Base-by-base conservation (phyloP, 2,797 vertebrate genomes). In the Glossophaga mutica region DNA sequence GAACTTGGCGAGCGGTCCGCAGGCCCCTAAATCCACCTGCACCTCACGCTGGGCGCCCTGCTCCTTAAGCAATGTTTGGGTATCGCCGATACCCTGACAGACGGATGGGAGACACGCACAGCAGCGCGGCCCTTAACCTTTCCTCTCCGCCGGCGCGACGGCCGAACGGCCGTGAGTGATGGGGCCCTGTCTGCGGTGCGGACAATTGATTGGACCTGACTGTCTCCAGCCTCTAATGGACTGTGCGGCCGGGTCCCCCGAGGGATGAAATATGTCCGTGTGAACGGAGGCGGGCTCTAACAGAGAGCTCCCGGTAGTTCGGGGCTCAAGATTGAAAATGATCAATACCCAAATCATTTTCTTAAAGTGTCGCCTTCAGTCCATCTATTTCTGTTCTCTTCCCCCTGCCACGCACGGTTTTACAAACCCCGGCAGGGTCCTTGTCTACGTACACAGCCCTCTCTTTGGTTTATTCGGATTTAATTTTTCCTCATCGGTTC, bases 81-180 rank as follows among this genome's bases (percentile, higher is more conserved):
- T 96, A 96, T 96, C 97, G 96, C 97, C 97, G 97, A 96, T 97
- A 96, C 93, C 97, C 96, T 93, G 96, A 97, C 98, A 99, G 99
- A 99, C 96, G 97, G 98, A 99, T 98, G 99, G 98, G 98, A 93
- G 92, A 96, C 91, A 91, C 96, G 98, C 97, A 67, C 88, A 97
- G 98, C 96, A 95, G 98, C 97, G 97, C 97, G 96, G 97, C 98
- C 98, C 99, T 99, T 99, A 99, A 99, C 99, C 99, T 99, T 98
- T 98, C 98, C 98, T 99, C 99, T 99, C 99, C 99, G 99, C 99
- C 98, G 99, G 98, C 97, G 98, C 98, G 99, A 99, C 98, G 98
- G 98, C 98, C 98, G 99, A 99, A 99, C 99, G 99, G 99, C 99
- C 98, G 98, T 99, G 99, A 99, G 99, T 99, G 99, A 99, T 99